A percentile compares a stretch with the other conserved stretches of the same genome.
Conservation (phyloP, 2,888 invertebrate species). For the Torymus texanus region DNA sequence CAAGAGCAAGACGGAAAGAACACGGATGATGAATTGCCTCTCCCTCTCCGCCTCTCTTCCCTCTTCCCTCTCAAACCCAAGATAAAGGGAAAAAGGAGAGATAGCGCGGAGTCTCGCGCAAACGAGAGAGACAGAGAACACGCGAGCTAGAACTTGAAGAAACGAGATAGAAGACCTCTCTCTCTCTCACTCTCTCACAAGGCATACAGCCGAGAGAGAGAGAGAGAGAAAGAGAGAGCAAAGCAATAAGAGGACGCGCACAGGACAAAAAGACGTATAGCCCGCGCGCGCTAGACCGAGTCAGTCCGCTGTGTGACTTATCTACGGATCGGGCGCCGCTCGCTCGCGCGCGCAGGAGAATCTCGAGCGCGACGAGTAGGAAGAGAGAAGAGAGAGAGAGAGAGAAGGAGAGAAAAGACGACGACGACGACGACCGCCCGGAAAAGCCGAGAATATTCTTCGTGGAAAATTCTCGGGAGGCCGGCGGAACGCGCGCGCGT, state of each 20-base stretch:
- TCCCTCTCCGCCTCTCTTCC: slow-evolving; percentile 22
- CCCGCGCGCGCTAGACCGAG: slow-evolving; percentile 69
- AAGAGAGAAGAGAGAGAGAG: background rate
- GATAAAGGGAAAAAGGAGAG: slow-evolving; percentile 60
- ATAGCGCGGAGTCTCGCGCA: slow-evolving; percentile 21
- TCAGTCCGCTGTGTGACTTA: slow-evolving; percentile 70
- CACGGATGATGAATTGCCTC: slow-evolving; percentile 71
- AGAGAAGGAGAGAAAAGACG: slow-evolving; percentile 34
- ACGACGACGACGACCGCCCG: slow-evolving; percentile 44
- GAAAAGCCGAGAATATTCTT: slow-evolving; percentile 59
- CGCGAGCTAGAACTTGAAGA: background rate
- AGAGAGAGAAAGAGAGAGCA: slow-evolving; percentile 17
- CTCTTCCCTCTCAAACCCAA: slow-evolving; percentile 45
- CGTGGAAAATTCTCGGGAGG: slow-evolving; percentile 56
- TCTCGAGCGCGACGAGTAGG: slow-evolving; percentile 33
- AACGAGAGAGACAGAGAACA: background rate
- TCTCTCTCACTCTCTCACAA: background rate
- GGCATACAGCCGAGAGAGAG: background rate
- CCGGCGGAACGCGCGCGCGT: background rate
- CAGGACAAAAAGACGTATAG: slow-evolving; percentile 58
- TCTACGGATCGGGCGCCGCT: slow-evolving; percentile 64
- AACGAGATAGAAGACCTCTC: slow-evolving; percentile 21
- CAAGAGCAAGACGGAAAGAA: slow-evolving; percentile 59
- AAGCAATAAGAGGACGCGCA: slow-evolving; percentile 46
- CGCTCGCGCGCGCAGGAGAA: slow-evolving; percentile 55